Evolutionary conservation across 2,888 invertebrate genomes (phyloP).

Genomic region (Dynastes tityus): DNA sequence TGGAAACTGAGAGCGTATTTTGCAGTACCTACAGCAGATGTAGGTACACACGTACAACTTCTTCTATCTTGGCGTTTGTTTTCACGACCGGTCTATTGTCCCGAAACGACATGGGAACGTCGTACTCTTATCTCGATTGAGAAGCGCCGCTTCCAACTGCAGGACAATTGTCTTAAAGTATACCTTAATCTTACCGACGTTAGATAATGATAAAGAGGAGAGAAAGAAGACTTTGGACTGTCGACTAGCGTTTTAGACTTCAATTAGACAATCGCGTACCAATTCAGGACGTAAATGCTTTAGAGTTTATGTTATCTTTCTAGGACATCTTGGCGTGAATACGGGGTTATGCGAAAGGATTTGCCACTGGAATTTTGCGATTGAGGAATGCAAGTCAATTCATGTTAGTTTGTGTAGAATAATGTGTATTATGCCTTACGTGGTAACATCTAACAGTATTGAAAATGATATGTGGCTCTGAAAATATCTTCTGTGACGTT

Average conservation of each 20-base stretch:
- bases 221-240: not conserved
- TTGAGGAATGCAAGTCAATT: too few relatives aligned
- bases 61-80: slow-evolving; percentile 22
- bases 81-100: slow-evolving; percentile 29
- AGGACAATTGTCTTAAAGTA: slow-evolving; percentile 44
- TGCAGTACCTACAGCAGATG: not conserved
- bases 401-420: too few relatives aligned
- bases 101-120: slow-evolving; percentile 13
- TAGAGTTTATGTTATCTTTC: not conserved
- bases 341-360: not conserved
- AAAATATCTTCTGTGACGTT: too few relatives aligned
- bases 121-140: slow-evolving; percentile 20
- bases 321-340: not conserved
- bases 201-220: not conserved
- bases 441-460: too few relatives aligned
- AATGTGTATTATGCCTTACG: too few relatives aligned
- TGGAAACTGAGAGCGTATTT: not conserved
- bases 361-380: too few relatives aligned
- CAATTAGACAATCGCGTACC: slow-evolving; percentile 20
- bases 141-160: slow-evolving; percentile 16
- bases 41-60: not conserved
- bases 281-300: slow-evolving; percentile 7
- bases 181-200: slow-evolving; percentile 33
- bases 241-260: slow-evolving; percentile 2
- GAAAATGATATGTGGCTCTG: too few relatives aligned